Base-by-base conservation (phyloP, 2,797 vertebrate genomes). In the Pangasius mekongensis region DNA sequence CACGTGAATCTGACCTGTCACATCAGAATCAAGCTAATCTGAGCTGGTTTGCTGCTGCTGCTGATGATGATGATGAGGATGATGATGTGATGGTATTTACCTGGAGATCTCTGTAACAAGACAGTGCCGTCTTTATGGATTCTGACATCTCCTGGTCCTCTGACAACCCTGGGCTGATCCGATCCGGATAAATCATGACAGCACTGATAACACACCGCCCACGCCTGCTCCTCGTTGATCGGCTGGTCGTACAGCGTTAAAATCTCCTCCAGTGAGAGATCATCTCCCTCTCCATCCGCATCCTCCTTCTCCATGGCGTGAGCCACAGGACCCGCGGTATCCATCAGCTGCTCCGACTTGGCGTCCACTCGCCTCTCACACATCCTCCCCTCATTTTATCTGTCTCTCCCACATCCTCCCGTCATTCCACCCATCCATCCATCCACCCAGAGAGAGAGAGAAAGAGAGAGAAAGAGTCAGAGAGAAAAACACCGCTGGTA, bases 161-260 rank as follows among this genome's bases (percentile, higher is more conserved):
- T 88, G 56, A 97, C 94, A 88, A 71, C 94, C 56, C 58, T 87
- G 76, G 90, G 77, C 16, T 82, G 78, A 27, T 87, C 87, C 56
- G 84, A 73, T 27, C 88, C 54, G 1, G 92, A 91, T 93, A 98
- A 94, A 24, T 94, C 94, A 60, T 94, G 93, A 94, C 98, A 98
- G 96, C 97, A 96, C 93, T 99, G 98, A 93, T 97, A 99, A 87
- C 98, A 99, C 86, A 99, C 98, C 87, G 98, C 98, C 98, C 98
- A 99, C 78, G 98, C 98, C 96, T 99, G 98, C 95, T 99, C 98
- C 94, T 99, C 98, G 86, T 99, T 99, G 94, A 99, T 98, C 95
- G 98, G 98, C 95, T 99, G 98, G 90, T 94, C 97, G 90, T 99
- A 99, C 2, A 98, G 96, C 89, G 90, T 91, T 85, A 99, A 94